Conservation (phyloP, 1,140 invertebrate genomes). For the Trinorchestia longiramus region DNA sequence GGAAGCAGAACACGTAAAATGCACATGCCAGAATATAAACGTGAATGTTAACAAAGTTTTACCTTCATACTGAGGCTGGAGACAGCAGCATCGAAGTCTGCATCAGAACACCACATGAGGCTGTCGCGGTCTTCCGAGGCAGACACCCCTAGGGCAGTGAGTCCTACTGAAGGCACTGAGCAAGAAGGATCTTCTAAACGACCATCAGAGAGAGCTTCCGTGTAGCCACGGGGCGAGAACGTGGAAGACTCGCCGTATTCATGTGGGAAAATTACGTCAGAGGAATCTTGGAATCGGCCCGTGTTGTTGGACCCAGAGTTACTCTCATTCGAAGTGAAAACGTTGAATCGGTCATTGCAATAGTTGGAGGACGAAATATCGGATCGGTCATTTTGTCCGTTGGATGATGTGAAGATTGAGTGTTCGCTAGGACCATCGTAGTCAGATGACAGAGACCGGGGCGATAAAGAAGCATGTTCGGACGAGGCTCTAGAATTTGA, state of each 20-base stretch:
- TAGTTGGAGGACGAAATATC: neutral
- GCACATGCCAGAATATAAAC: neutral
- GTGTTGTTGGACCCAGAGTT: neutral
- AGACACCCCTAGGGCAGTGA: neutral
- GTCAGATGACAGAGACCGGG: neutral
- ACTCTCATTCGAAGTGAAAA: neutral
- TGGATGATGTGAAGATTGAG: neutral
- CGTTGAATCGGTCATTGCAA: neutral
- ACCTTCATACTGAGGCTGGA: slow-evolving; percentile 40
- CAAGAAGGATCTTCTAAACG: neutral
- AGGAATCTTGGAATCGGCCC: neutral
- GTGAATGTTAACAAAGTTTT: neutral
- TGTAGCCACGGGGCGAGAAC: neutral
- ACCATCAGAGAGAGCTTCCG: neutral
- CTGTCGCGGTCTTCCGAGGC: neutral
- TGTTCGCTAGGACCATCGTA: neutral
- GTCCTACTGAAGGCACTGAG: neutral
- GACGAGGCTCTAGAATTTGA: neutral
- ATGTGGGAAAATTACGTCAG: neutral
- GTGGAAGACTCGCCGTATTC: neutral
- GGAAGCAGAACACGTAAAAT: neutral
- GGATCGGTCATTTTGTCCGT: no score
- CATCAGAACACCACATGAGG: slow-evolving; percentile 45
- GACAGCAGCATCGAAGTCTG: slow-evolving; percentile 39
- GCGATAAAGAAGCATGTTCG: neutral